phyloP scores from a whole-genome alignment of 2,797 vertebrate species.

The Falco cherrug region DNA sequence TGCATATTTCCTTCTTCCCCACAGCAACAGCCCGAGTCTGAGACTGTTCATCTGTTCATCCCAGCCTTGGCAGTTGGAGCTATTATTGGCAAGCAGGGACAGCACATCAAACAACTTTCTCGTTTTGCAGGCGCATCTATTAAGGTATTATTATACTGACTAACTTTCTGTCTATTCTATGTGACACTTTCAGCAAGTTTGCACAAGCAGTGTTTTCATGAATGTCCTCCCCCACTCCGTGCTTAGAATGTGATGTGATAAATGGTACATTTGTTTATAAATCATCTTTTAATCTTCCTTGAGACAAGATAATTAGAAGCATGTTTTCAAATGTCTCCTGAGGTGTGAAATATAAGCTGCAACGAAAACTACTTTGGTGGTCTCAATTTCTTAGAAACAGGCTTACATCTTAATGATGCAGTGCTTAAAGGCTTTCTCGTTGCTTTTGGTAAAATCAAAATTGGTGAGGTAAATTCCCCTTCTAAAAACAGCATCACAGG shows the following conservation, averaged over 20 bases:
- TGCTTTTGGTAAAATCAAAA: conserved; percentile 10
- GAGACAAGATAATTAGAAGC: conserved; percentile 72
- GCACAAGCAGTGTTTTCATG: conserved; percentile 13
- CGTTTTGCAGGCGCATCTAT: conserved; percentile 98
- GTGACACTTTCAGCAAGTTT: conserved; percentile 41
- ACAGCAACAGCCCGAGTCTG: conserved; percentile 91
- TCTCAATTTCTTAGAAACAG: conserved; percentile 45
- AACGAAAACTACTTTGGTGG: conserved; percentile 57
- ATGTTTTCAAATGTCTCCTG: conserved; percentile 64
- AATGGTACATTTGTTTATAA: conserved; percentile 64
- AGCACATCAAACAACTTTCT: conserved; percentile 99
- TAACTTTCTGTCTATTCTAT: conserved; percentile 29
- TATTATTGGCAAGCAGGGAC: conserved; percentile 98
- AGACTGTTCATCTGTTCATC: conserved; percentile 98
- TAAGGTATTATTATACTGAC: conserved; percentile 84
- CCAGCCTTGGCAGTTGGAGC: conserved; percentile 96
- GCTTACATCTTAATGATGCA: conserved; percentile 23
- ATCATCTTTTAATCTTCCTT: conserved; percentile 67
- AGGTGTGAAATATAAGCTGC: conserved; percentile 67
- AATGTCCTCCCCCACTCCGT: neutral
- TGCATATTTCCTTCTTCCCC: conserved; percentile 50
- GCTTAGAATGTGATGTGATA: conserved; percentile 44
- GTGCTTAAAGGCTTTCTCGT: conserved; percentile 26
- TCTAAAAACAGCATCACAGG: neutral
- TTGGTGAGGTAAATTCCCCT: neutral